Base-by-base conservation (phyloP, 2,113 vertebrate species). In the Haplochromis vanheusdeni region DNA sequence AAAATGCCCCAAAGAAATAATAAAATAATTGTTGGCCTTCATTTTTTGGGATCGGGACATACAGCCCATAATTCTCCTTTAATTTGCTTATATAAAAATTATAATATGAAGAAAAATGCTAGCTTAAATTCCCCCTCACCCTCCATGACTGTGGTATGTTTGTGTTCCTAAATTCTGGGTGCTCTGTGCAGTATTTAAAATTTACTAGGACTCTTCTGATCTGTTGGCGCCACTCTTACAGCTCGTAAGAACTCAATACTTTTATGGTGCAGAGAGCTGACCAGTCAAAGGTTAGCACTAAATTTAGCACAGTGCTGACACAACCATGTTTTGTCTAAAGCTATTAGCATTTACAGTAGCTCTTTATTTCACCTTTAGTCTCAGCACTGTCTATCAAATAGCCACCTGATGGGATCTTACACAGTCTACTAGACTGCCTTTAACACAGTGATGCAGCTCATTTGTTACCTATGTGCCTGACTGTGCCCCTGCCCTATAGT, bases 261-360 rank as follows among this genome's bases (percentile, higher is more conserved):
- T 75, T 47, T 75, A 47, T 75, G 40, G 14, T 12, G 6, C 23
- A 28, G 40, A 28, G 23, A 47, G 21, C 19, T 80, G 79, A 89
- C 62, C 81, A 85, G 86, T 87, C 89, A 84, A 83, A 87, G 87
- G 95, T 84, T 88, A 94, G 94, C 94, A 87, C 51, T 33, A 45
- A 62, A 73, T 56, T 92, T 79, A 88, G 91, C 83, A 68, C 82
- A 65, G 84, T 92, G 88, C 94, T 93, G 94, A 95, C 51, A 91
- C 62, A 91, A 84, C 90, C 83, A 91, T 92, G 92, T 93, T 85
- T 88, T 85, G 79, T 90, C 80, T 87, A 83, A 65, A 81, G 52
- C 91, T 93, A 94, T 96, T 95, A 96, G 83, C 93, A 88, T 93
- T 94, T 93, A 89, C 89, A 95, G 92, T 95, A 91, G 90, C 92